Percentiles rank a stretch among this genome's conserved stretches.
Conservation (phyloP, 1,140 invertebrate species). For the Chionoecetes opilio region DNA sequence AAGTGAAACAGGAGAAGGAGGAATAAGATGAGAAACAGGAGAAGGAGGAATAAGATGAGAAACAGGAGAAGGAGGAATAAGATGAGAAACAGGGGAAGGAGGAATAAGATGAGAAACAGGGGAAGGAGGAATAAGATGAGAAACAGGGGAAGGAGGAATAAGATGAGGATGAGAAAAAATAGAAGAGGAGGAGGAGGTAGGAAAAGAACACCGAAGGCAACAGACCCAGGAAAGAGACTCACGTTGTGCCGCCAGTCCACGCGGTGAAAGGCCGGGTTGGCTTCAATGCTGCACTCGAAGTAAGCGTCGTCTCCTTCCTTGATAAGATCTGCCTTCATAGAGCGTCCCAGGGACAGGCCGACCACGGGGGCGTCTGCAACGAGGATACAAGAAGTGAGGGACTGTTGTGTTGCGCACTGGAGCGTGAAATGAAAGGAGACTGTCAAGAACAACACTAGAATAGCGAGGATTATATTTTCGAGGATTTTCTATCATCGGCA, state of each 20-base stretch:
- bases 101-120: too few species aligned
- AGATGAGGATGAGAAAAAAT: neutral
- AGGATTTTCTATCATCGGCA: too few species aligned
- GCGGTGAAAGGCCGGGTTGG: constrained; percentile 59
- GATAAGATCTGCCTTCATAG: constrained; percentile 48
- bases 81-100: too few species aligned
- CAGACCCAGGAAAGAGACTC: neutral
- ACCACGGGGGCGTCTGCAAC: constrained; percentile 61
- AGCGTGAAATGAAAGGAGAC: neutral
- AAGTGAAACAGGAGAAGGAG: neutral
- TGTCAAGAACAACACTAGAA: too few species aligned
- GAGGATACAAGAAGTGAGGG: neutral
- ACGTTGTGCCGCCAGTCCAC: constrained; percentile 69
- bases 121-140: neutral
- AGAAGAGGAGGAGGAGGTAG: neutral
- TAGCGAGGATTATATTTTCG: too few species aligned
- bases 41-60: too few species aligned
- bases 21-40: too few species aligned
- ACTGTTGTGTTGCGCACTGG: neutral
- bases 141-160: neutral
- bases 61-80: too few species aligned
- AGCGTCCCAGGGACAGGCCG: constrained; percentile 27
- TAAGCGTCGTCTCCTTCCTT: constrained; percentile 66
- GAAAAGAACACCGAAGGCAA: neutral
- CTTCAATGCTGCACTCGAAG: constrained; percentile 68